Base-by-base conservation (phyloP, 2,113 vertebrate genomes). In the Odobenus rosmarus region DNA sequence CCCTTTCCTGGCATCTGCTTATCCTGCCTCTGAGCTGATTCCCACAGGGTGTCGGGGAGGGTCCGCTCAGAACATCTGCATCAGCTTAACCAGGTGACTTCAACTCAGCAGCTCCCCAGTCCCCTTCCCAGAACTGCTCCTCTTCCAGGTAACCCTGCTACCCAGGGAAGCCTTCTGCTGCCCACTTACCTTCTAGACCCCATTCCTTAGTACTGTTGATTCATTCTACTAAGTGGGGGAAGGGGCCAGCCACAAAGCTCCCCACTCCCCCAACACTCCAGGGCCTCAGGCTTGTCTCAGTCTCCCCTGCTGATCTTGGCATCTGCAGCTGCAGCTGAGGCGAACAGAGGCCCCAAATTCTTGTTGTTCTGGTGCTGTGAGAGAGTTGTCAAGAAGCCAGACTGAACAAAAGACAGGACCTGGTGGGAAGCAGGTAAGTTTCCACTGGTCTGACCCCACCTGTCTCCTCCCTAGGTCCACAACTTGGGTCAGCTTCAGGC, bases 281-380 rank as follows among this genome's bases (percentile, higher is more conserved):
- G 57, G 69, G 18, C 69, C 3, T 3, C 36, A 24, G 96, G 51
- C 28, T 36, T 69, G 76, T 62, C 33, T 62, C 51, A 19, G 51
- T 24, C 62, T 69, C 51, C 57, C 62, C 88, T 55, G 81, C 84
- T 61, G 87, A 82, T 46, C n/a, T 89, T 11, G 92, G 96, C 33
- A 89, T 95, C 49, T 7, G 2, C 12, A 15, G 21, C 82, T 57
- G 3, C 12, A 12, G 19, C 82, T 51, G 33, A 31, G 36, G 42
- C 55, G 64, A 67, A 61, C 26, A 19, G 14, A 64, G 83, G 42
- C 23, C 24, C 26, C 23, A 42, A 11, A 95, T 90, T 88, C 84
- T 93, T 88, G 74, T 21, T 16, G 4, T 82, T 97, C 24, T 51
- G n/a, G 49, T 21, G 15, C 31, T 1, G 33, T 7, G 9, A 39